A percentile compares a stretch with the other conserved stretches of the same genome.
Conservation (phyloP, 2,113 vertebrate genomes). For the Microcebus tavaratra region DNA sequence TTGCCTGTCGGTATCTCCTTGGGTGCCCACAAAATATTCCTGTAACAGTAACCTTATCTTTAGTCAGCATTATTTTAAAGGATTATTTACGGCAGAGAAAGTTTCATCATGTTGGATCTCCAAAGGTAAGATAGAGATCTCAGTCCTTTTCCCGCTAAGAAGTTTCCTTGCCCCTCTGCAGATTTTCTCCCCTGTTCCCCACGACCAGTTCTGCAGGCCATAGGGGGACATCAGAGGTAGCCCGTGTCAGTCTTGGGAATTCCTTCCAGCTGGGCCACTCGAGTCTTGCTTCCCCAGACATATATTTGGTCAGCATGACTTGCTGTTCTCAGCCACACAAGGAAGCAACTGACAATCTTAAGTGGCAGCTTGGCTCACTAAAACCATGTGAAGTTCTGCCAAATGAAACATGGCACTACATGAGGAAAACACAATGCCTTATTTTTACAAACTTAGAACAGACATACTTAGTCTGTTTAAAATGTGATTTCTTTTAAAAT, state of each 20-base stretch:
- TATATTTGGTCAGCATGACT: neutral
- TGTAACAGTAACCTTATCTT: no score
- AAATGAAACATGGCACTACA: neutral
- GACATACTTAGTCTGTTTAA: neutral
- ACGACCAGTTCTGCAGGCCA: neutral
- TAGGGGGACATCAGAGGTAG: accelerated
- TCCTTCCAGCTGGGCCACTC: neutral
- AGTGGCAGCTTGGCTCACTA: neutral
- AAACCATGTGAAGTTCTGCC: neutral
- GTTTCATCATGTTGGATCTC: no score
- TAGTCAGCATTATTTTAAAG: no score
- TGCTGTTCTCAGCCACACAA: neutral
- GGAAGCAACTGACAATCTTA: neutral
- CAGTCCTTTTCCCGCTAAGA: neutral
- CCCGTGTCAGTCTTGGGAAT: neutral
- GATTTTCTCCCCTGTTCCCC: neutral
- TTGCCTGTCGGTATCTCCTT: no score
- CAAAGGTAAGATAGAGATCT: neutral
- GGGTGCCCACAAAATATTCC: no score
- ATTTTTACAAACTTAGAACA: neutral
- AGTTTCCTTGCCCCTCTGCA: neutral
- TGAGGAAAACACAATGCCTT: neutral
- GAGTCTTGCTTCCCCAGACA: neutral
- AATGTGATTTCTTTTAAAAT: neutral
- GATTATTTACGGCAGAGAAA: no score